Percentiles rank a stretch among this genome's conserved stretches.
Conservation (phyloP, 2,113 vertebrate genomes). For the Macheiramphus alcinus region DNA sequence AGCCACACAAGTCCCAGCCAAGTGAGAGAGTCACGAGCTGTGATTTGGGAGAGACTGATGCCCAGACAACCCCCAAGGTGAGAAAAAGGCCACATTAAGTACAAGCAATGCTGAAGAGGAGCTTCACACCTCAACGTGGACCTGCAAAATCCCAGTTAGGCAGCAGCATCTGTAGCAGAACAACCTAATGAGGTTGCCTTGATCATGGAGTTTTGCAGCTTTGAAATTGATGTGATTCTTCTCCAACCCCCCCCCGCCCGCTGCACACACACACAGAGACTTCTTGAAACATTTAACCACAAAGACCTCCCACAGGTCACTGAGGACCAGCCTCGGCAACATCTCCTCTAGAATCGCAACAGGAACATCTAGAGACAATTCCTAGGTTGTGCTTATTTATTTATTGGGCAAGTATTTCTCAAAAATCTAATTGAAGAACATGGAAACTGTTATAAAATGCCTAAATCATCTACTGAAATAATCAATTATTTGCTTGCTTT, state of each 20-base stretch:
- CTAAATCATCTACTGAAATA: background rate
- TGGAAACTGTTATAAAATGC: background rate
- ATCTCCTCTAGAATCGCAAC: background rate
- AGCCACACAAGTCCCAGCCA: background rate
- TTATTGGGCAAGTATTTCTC: background rate
- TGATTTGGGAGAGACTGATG: background rate
- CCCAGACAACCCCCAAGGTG: background rate
- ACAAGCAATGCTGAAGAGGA: background rate
- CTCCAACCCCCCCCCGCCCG: background rate
- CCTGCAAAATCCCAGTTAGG: background rate
- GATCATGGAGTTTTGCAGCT: background rate
- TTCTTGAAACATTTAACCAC: background rate
- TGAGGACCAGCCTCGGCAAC: rapidly evolving
- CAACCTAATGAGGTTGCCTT: background rate
- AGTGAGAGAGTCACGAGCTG: background rate
- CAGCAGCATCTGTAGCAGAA: background rate
- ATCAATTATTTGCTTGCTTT: background rate
- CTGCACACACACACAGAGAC: background rate
- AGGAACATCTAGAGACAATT: background rate
- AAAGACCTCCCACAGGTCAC: background rate
- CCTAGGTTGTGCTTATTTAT: background rate
- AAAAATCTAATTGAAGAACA: background rate
- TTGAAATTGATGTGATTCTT: background rate
- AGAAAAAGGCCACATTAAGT: background rate
- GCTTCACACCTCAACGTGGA: rapidly evolving